These are phyloP conservation scores for Botrylloides violaceus DNA, from an alignment of 23 tunicate genomes.

Conservation along the genomic window DNA sequence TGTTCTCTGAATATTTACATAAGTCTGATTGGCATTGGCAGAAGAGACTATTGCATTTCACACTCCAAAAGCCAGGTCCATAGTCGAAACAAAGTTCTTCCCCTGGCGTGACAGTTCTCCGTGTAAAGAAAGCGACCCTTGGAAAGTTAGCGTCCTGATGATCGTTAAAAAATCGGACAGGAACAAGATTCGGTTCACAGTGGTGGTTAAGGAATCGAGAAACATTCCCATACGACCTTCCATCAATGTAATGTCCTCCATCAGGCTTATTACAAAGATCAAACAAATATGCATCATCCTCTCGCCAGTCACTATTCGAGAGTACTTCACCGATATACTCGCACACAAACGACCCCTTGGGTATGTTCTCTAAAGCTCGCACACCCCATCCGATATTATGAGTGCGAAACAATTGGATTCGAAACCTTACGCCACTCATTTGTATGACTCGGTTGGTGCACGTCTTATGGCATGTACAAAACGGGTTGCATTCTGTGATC, in stretches of 20 bases:
- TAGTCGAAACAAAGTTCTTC: slow-evolving; percentile 91
- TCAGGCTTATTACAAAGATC: slow-evolving; percentile 66
- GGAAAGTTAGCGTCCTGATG: slow-evolving; percentile 86
- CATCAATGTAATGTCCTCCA: slow-evolving; percentile 64
- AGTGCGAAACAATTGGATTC: slow-evolving; percentile 79
- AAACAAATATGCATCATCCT: slow-evolving; percentile 77
- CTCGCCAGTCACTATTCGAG: slow-evolving; percentile 52
- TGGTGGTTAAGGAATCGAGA: slow-evolving; percentile 91
- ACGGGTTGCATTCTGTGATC: slow-evolving; percentile 64
- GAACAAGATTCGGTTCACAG: slow-evolving; percentile 88
- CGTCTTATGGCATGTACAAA: slow-evolving; percentile 53
- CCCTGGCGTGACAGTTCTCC: slow-evolving; percentile 35
- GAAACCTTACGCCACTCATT: slow-evolving; percentile 66
- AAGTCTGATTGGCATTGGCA: slow-evolving; percentile 75
- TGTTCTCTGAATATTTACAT: slow-evolving; percentile 76
- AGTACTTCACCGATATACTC: slow-evolving; percentile 91
- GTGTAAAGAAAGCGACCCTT: slow-evolving; percentile 68
- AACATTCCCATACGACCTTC: slow-evolving; percentile 70
- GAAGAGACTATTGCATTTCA: slow-evolving; percentile 55
- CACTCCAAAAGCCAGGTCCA: slow-evolving; percentile 88
- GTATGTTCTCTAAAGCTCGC: slow-evolving; percentile 73
- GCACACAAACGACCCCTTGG: slow-evolving; percentile 87
- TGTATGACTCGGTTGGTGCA: slow-evolving; percentile 85
- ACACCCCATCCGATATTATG: slow-evolving; percentile 92
- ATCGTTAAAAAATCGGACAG: slow-evolving; percentile 79